phyloP scores from a whole-genome alignment of 2,888 invertebrate species.

The Stegana nigrithorax region DNA sequence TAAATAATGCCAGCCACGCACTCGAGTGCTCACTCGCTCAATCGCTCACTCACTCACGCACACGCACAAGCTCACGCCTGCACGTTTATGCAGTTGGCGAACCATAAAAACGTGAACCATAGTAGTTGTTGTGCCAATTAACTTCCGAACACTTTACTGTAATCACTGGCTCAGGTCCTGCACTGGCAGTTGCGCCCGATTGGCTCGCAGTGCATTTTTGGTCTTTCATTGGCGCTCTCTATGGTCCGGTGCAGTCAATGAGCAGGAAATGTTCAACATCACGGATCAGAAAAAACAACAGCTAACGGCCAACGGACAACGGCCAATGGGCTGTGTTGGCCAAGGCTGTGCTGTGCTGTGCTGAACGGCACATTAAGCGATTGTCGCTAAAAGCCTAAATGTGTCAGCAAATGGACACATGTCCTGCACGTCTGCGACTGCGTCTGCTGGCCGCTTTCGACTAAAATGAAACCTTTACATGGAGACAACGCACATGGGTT shows the following conservation, averaged over 20 bases:
- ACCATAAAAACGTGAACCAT: conserved; percentile 46
- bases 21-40: neutral
- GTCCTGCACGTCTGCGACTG: neutral
- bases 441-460: neutral
- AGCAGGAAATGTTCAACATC: conserved; percentile 42
- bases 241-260: conserved; percentile 36
- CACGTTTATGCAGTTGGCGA: neutral
- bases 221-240: conserved; percentile 19
- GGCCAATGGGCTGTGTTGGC: no score
- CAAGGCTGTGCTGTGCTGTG: no score
- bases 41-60: neutral
- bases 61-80: neutral
- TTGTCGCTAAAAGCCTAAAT: conserved; percentile 6
- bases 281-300: conserved; percentile 40
- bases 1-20: conserved; percentile 3
- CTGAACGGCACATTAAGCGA: neutral
- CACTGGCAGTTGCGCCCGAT: neutral
- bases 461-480: neutral
- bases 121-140: conserved; percentile 50
- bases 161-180: conserved; percentile 41
- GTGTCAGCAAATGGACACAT: conserved; percentile 7
- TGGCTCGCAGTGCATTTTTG: neutral
- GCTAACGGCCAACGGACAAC: no score
- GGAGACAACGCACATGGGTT: neutral
- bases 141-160: conserved; percentile 56